Percentiles rank a stretch among this genome's conserved stretches.
These are phyloP conservation scores for Brachypodius melanocephalos DNA, from an alignment of 2,113 vertebrate species.

Conservation along the genomic window DNA sequence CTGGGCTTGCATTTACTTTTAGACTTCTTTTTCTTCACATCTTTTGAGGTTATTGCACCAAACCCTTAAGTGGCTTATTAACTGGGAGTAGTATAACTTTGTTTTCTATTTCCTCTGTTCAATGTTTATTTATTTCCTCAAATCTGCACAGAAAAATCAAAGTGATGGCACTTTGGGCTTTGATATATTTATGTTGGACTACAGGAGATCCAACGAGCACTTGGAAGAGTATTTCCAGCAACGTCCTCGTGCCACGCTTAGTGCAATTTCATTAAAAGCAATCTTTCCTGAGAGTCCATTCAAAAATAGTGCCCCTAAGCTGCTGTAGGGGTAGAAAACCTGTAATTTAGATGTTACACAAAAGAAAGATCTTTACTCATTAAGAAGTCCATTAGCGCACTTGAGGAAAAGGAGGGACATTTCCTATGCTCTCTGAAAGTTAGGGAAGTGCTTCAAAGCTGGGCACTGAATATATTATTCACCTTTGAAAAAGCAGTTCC, in stretches of 20 bases:
- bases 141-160: background rate
- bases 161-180: background rate
- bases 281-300: background rate
- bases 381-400: conserved; percentile 6
- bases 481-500: background rate
- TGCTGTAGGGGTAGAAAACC: background rate
- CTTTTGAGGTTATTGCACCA: background rate
- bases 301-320: background rate
- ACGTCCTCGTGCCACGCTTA: background rate
- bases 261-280: background rate
- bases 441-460: background rate
- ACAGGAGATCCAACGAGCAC: background rate
- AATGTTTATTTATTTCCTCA: background rate
- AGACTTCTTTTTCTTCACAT: background rate
- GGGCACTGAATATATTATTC: background rate
- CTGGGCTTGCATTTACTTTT: background rate
- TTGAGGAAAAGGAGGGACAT: background rate
- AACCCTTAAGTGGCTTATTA: background rate
- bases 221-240: background rate
- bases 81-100: background rate
- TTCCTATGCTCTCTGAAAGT: background rate
- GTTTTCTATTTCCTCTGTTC: background rate
- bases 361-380: background rate
- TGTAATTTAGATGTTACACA: background rate
- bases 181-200: background rate